Evolutionary conservation across 2,888 invertebrate species (phyloP).

Genomic region (Pogonocherus hispidulus): DNA sequence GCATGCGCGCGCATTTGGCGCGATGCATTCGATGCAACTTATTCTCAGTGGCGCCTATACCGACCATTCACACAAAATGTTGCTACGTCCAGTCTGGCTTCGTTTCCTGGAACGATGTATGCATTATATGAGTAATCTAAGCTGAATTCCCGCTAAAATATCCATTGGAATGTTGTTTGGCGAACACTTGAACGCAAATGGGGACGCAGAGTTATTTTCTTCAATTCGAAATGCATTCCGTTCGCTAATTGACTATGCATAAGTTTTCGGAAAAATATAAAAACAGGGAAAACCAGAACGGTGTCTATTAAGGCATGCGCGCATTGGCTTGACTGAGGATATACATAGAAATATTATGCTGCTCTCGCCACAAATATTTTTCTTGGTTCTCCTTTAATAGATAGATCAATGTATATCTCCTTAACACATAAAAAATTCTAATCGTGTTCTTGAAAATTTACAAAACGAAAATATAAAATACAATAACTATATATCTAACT

Average conservation of each 20-base stretch:
- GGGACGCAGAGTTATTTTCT: background rate
- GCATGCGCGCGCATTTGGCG: conserved; percentile 42
- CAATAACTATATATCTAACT: no score
- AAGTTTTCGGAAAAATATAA: conserved; percentile 1
- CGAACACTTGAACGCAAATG: conserved; percentile 25
- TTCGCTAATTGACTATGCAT: background rate
- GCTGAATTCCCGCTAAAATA: conserved; percentile 45
- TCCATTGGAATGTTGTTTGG: conserved; percentile 39
- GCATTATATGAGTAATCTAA: conserved; percentile 42
- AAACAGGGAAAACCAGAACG: background rate
- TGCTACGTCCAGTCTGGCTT: conserved; percentile 37
- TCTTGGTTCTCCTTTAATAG: no score
- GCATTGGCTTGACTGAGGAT: no score
- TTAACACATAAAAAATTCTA: no score
- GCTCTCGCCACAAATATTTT: no score
- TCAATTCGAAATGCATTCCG: background rate
- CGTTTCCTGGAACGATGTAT: conserved; percentile 34
- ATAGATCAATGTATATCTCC: no score
- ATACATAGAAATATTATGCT: no score
- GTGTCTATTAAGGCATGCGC: background rate
- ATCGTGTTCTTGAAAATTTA: no score
- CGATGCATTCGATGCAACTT: conserved; percentile 32
- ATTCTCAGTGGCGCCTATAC: conserved; percentile 38
- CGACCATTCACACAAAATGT: conserved; percentile 38
- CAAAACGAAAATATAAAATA: no score